Evolutionary conservation across 2,113 vertebrate species (phyloP), one percentile per base, ranked within the genome.

Genomic region (Neotoma lepida): DNA sequence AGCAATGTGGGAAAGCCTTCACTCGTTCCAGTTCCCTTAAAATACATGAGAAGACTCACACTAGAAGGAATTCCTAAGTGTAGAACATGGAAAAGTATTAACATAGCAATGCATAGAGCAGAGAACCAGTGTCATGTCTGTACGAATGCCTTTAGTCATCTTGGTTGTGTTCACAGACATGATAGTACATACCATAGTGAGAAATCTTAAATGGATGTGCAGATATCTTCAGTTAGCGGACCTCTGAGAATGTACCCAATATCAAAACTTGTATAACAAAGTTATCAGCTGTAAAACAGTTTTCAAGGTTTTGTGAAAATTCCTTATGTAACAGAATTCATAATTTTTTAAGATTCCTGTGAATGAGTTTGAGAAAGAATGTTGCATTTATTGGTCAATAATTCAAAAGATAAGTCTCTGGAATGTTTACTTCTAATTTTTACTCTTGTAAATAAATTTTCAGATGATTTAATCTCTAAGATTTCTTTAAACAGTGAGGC

Each of bases 21-120:
- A 66, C 74, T 39, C 74, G 88, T 28, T 78, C 88, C 30, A 76
- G 61, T 41, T 78, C 58, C 74, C 88, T 90, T 90, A 64, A 90
- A 64, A 90, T 80, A 68, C 88, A 90, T 54, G 88, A 80, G n/a
- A 90, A 76, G 61, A 66, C 35, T 90, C 74, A 80, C 88, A 54
- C 20, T 30, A 39, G 24, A 66, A 76, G 46, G 44, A 90, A 77
- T n/a, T 24, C 58, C 39, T 66, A 51, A 39, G 54, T 76, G 9
- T 89, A 89, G 56, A 78, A n/a, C 76, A 49, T 20, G 33, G 35
- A 33, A 51, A 89, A 33, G 9, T 61, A 33, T n/a, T 51, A 78
- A 58, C 26, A 44, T 61, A 20, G 20, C 58, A 80, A 6, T 80
- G 35, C 58, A 66, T 39, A 66, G 8, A 22, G 12, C 17, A 78